Evolutionary conservation across 2,888 invertebrate genomes (phyloP).

Genomic region (Cephus pygmeus): DNA sequence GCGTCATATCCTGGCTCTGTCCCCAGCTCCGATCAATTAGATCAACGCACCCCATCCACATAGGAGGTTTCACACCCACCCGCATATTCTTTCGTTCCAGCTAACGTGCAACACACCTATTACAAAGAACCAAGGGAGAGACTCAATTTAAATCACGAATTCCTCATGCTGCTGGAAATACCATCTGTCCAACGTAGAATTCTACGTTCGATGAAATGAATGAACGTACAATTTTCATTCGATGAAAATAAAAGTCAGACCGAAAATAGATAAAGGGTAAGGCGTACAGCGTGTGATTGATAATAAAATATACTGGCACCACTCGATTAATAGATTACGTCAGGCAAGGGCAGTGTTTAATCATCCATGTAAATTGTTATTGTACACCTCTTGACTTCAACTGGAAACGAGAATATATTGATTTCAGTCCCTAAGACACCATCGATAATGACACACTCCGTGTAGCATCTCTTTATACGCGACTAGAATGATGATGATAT

Average conservation of each 20-base stretch:
- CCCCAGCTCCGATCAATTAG: slow-evolving; percentile 59
- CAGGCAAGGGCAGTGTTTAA: background rate
- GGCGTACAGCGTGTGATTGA: background rate
- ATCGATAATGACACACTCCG: background rate
- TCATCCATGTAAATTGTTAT: background rate
- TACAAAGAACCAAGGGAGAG: slow-evolving; percentile 51
- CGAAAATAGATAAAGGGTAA: background rate
- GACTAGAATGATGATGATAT: background rate
- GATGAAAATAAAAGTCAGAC: background rate
- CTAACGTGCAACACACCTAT: slow-evolving; percentile 55
- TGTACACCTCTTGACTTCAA: background rate
- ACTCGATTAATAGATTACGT: background rate
- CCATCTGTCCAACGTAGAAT: background rate
- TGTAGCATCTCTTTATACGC: background rate
- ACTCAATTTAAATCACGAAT: slow-evolving; percentile 56
- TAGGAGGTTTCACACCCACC: slow-evolving; percentile 50
- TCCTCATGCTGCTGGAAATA: slow-evolving; percentile 23
- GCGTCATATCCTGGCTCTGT: slow-evolving; percentile 63
- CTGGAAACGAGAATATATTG: background rate
- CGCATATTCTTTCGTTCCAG: slow-evolving; percentile 38
- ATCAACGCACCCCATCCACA: slow-evolving; percentile 56
- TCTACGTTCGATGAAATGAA: background rate
- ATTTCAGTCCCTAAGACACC: background rate
- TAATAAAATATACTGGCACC: background rate
- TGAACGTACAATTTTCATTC: background rate